Evolutionary conservation across 2,888 invertebrate genomes (phyloP).

Genomic region (Lepidochitona cinerea): DNA sequence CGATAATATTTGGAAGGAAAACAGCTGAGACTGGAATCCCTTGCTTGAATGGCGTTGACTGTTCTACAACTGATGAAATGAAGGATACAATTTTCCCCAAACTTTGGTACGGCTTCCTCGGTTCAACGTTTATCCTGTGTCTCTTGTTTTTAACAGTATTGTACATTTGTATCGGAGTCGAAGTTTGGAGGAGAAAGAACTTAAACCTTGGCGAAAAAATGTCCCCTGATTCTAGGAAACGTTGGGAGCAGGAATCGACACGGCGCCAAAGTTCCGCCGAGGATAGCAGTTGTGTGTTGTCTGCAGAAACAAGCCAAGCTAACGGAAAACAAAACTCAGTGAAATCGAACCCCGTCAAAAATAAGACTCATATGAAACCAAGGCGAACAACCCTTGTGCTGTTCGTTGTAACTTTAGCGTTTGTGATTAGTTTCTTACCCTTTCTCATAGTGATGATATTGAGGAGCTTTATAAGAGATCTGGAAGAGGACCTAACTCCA

Average conservation of each 20-base stretch:
- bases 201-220: conserved; percentile 44
- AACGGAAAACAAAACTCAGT: not conserved
- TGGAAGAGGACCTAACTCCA: conserved; percentile 48
- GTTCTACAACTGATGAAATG: conserved; percentile 60
- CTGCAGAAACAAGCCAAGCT: not conserved
- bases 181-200: conserved; percentile 54
- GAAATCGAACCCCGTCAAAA: not conserved
- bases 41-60: conserved; percentile 48
- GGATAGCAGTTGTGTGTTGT: not conserved
- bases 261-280: not conserved
- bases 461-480: conserved; percentile 51
- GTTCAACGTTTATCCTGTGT: conserved; percentile 52
- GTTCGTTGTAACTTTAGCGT: conserved; percentile 59
- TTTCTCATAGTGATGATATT: conserved; percentile 59
- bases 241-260: not conserved
- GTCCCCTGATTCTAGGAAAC: conserved; percentile 5
- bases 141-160: conserved; percentile 53
- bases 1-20: conserved; percentile 52
- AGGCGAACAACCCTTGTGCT: conserved; percentile 58
- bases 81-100: conserved; percentile 52
- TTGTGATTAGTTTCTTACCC: conserved; percentile 59
- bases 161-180: conserved; percentile 53
- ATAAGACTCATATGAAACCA: conserved; percentile 38
- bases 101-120: conserved; percentile 58
- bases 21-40: conserved; percentile 37